phyloP scores from a whole-genome alignment of 2,113 vertebrate species.

The Labeo catla region DNA sequence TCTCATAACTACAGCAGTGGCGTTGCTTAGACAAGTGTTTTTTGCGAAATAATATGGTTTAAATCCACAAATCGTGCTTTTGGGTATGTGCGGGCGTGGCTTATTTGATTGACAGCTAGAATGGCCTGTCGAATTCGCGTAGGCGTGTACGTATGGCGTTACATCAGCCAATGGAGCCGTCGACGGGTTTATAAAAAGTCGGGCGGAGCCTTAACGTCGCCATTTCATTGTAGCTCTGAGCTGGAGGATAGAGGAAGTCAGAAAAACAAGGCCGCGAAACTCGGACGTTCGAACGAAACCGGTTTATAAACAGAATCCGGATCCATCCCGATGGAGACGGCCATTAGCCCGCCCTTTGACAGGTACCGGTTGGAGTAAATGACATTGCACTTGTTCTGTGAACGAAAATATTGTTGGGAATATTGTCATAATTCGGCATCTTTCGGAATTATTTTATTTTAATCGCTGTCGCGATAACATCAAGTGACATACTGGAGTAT shows the following conservation, averaged over 20 bases:
- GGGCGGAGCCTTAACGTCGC: conserved; percentile 72
- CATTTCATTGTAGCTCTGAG: conserved; percentile 77
- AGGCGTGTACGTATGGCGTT: conserved; percentile 56
- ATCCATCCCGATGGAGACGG: conserved; percentile 82
- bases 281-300: conserved; percentile 66
- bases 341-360: conserved; percentile 76
- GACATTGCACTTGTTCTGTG: conserved; percentile 64
- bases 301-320: conserved; percentile 75
- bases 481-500: neutral
- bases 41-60: neutral
- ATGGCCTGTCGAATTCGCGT: conserved; percentile 53
- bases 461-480: neutral
- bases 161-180: conserved; percentile 67
- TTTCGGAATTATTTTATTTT: conserved; percentile 38
- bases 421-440: neutral
- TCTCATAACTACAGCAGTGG: neutral
- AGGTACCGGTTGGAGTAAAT: conserved; percentile 78
- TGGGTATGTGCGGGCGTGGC: conserved; percentile 51
- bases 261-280: conserved; percentile 60
- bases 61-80: neutral
- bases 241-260: conserved; percentile 45
- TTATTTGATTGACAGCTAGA: conserved; percentile 50
- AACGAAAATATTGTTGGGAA: conserved; percentile 59
- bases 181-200: conserved; percentile 70
- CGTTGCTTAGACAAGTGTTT: neutral